Percentiles rank a stretch among this genome's conserved stretches.
phyloP scores from a whole-genome alignment of 2,888 invertebrate species.

The Lycocerus yunnanus region DNA sequence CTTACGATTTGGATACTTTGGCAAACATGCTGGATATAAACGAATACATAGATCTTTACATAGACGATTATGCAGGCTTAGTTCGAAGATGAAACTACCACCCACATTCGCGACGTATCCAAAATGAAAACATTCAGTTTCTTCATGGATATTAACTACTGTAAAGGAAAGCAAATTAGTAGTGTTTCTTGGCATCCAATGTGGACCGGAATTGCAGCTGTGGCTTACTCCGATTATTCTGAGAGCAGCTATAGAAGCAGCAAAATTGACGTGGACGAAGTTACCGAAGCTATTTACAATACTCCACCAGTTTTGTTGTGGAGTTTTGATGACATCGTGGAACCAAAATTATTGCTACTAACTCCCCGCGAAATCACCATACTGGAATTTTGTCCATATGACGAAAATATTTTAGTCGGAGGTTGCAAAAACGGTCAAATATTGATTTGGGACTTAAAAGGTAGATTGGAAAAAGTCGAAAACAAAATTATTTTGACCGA shows the following conservation, averaged over 20 bases:
- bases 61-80: conserved; percentile 64
- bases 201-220: conserved; percentile 70
- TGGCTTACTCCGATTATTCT: conserved; percentile 67
- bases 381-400: conserved; percentile 70
- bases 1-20: conserved; percentile 39
- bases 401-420: conserved; percentile 71
- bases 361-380: conserved; percentile 68
- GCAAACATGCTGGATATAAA: conserved; percentile 48
- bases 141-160: conserved; percentile 67
- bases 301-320: conserved; percentile 73
- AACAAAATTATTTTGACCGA: conserved; percentile 64
- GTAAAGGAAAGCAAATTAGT: conserved; percentile 69
- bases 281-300: conserved; percentile 59
- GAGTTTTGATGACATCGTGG: conserved; percentile 73
- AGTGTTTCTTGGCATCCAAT: conserved; percentile 72
- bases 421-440: conserved; percentile 76
- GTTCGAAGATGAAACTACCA: conserved; percentile 64
- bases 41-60: conserved; percentile 62
- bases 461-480: conserved; percentile 64
- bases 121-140: conserved; percentile 62
- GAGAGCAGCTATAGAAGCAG: conserved; percentile 57
- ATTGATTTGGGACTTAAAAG: conserved; percentile 70
- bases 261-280: conserved; percentile 49
- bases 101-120: conserved; percentile 46
- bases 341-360: conserved; percentile 72